These are phyloP conservation scores for Pseudeuparius sepicola DNA, from an alignment of 2,888 invertebrate genomes.

Conservation along the genomic window DNA sequence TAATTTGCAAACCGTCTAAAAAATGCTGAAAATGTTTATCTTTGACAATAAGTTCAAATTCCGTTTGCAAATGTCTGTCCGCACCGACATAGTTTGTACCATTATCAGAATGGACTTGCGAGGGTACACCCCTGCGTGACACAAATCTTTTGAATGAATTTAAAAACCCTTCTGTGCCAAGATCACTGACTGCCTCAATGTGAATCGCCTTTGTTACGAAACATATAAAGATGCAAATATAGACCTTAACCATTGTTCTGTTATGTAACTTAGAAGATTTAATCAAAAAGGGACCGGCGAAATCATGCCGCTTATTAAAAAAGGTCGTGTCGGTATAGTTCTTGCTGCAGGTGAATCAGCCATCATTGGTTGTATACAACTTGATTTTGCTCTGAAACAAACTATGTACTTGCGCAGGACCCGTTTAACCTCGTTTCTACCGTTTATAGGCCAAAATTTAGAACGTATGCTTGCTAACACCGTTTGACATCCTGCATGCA, in stretches of 20 bases:
- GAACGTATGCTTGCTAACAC: constrained; percentile 17
- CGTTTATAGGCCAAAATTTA: constrained; percentile 17
- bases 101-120: constrained; percentile 16
- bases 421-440: constrained; percentile 12
- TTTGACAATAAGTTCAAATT: no score
- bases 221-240: constrained; percentile 21
- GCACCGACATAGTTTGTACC: constrained; percentile 17
- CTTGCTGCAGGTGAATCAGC: constrained; percentile 17
- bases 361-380: constrained; percentile 16
- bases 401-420: constrained; percentile 14
- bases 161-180: constrained; percentile 16
- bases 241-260: constrained; percentile 16
- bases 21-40: constrained; percentile 6
- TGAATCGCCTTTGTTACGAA: constrained; percentile 19
- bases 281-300: constrained; percentile 19
- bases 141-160: constrained; percentile 19
- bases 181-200: constrained; percentile 18
- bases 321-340: constrained; percentile 18
- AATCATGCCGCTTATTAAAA: constrained; percentile 19
- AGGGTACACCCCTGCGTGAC: constrained; percentile 16
- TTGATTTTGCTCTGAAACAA: constrained; percentile 17
- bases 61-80: no score
- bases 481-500: constrained; percentile 18
- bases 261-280: constrained; percentile 16
- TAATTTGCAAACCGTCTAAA: constrained; percentile 10